Conservation (phyloP, 2,888 invertebrate species). For the Agrochola lota region DNA sequence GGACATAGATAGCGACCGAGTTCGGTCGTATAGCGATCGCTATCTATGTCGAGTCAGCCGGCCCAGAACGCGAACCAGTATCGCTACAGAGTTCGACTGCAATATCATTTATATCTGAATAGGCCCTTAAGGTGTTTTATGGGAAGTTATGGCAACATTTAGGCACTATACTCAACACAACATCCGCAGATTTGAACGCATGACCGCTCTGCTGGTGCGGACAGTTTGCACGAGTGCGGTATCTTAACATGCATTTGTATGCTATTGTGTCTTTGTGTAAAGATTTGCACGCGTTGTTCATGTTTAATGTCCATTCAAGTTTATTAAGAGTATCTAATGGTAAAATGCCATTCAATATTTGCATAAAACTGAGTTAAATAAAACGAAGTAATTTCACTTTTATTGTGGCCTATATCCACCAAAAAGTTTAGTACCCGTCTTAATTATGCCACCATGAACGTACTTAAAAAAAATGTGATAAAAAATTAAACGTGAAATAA, state of each 20-base stretch:
- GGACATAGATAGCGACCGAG: too few species aligned
- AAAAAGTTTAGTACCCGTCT: not conserved
- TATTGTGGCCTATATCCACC: not conserved
- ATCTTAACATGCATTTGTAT: slow-evolving; percentile 2
- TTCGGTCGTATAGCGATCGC: too few species aligned
- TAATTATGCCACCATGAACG: not conserved
- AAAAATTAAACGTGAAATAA: not conserved
- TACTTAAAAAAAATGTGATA: not conserved
- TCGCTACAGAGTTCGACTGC: too few species aligned
- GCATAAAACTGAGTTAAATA: not conserved
- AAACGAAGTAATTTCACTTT: not conserved
- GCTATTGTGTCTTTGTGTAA: slow-evolving; percentile 13
- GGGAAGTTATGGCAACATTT: not conserved
- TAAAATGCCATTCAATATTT: not conserved
- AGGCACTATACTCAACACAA: not conserved
- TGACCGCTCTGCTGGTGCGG: not conserved
- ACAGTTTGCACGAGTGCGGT: slow-evolving; percentile 4
- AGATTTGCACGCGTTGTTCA: slow-evolving; percentile 4
- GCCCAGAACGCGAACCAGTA: too few species aligned
- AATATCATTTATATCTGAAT: too few species aligned
- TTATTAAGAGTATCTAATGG: not conserved
- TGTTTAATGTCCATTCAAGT: not conserved
- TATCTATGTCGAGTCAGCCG: too few species aligned
- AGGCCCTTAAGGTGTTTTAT: not conserved
- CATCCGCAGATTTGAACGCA: not conserved